A percentile compares a stretch with the other conserved stretches of the same genome.
These are phyloP conservation scores for Blastobasis adustella DNA, from an alignment of 2,888 invertebrate species.

Conservation along the genomic window DNA sequence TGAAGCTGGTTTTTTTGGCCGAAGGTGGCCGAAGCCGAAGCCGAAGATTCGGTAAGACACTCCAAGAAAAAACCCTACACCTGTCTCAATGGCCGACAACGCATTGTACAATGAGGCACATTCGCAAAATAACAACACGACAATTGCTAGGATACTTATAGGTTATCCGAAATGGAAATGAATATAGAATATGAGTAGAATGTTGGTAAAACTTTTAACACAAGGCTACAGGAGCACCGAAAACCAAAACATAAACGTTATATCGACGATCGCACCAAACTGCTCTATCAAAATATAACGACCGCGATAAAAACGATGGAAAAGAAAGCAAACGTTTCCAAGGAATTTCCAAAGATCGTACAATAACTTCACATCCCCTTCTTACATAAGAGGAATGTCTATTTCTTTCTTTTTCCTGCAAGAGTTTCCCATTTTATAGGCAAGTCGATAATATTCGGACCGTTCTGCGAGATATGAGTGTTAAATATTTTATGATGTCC, in stretches of 20 bases:
- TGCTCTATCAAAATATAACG: conserved; percentile 74
- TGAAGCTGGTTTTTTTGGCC: no score
- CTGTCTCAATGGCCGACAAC: no score
- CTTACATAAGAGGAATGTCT: conserved; percentile 36
- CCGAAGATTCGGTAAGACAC: no score
- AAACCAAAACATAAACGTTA: conserved; percentile 72
- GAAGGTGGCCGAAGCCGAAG: no score
- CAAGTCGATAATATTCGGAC: conserved; percentile 69
- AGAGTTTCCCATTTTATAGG: conserved; percentile 63
- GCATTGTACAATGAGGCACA: no score
- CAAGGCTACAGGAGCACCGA: conserved; percentile 14
- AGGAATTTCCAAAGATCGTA: conserved; percentile 68
- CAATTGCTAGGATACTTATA: no score
- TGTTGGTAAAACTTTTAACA: no score
- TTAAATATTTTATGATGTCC: conserved; percentile 72
- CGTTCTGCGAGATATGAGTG: conserved; percentile 60
- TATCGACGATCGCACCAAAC: conserved; percentile 64
- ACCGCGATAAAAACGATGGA: conserved; percentile 70
- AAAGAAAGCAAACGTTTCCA: conserved; percentile 69
- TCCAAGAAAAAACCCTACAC: no score
- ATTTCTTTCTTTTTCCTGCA: conserved; percentile 45
- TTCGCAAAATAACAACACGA: no score
- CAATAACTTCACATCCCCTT: conserved; percentile 56
- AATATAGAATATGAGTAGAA: no score
- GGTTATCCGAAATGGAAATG: no score